Evolutionary conservation across 2,888 invertebrate species (phyloP).

Genomic region (Agonopterix arenella): DNA sequence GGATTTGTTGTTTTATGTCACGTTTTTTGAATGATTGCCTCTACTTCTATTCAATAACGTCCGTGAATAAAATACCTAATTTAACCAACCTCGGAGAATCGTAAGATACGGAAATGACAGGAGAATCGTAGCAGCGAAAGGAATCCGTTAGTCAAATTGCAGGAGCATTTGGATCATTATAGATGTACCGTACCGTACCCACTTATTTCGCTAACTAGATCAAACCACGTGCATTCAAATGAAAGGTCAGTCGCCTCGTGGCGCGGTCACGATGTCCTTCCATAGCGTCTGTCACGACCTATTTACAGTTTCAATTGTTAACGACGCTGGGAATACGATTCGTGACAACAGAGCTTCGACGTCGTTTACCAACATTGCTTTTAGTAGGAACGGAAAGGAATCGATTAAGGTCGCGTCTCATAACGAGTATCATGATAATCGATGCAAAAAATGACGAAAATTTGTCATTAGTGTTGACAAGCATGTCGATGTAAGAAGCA

Average conservation of each 20-base stretch:
- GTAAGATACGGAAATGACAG: not conserved
- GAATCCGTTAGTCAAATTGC: slow-evolving; percentile 6
- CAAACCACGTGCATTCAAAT: slow-evolving; percentile 44
- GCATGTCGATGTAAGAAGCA: slow-evolving; percentile 26
- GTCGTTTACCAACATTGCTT: slow-evolving; percentile 2
- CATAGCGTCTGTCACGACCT: slow-evolving; percentile 58
- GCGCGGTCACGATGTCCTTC: slow-evolving; percentile 62
- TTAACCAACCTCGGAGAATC: too few relatives aligned
- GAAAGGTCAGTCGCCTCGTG: slow-evolving; percentile 61
- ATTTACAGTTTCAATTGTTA: slow-evolving; percentile 62
- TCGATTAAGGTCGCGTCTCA: slow-evolving; percentile 39
- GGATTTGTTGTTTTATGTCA: too few relatives aligned
- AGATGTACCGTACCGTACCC: not conserved
- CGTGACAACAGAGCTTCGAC: slow-evolving; percentile 11
- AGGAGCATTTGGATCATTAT: slow-evolving; percentile 1
- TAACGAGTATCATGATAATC: slow-evolving; percentile 8
- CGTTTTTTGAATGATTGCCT: too few relatives aligned
- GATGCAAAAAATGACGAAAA: slow-evolving; percentile 25
- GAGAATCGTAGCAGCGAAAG: not conserved
- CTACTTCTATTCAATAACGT: too few relatives aligned
- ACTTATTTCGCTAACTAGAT: slow-evolving; percentile 26
- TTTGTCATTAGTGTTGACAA: slow-evolving; percentile 33
- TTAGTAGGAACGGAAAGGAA: slow-evolving; percentile 15
- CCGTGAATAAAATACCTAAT: too few relatives aligned
- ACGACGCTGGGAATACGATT: slow-evolving; percentile 26